Evolutionary conservation across 2,888 invertebrate species (phyloP).

Genomic region (Branchipolynoe longqiensis): DNA sequence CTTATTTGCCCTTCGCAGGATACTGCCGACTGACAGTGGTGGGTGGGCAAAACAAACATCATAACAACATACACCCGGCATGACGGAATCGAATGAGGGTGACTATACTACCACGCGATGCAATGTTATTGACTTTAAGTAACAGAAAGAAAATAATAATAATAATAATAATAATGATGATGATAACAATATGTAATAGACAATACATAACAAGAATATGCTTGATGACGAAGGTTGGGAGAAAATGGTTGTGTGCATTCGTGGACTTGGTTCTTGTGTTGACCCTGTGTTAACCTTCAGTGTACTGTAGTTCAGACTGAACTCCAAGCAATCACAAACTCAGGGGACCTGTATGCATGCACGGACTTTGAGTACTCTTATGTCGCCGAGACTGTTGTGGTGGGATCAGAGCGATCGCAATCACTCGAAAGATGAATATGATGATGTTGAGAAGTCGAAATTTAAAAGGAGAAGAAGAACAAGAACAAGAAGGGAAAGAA

Average conservation of each 20-base stretch:
- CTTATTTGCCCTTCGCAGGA: no score
- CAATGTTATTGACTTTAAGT: slow-evolving; percentile 43
- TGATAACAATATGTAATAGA: slow-evolving; percentile 4
- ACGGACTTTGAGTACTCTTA: slow-evolving; percentile 50
- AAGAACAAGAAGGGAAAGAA: no score
- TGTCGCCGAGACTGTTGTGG: slow-evolving; percentile 10
- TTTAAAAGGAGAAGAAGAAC: no score
- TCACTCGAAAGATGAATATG: slow-evolving; percentile 35
- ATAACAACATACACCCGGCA: no score
- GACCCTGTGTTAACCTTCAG: no score
- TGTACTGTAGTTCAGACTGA: slow-evolving; percentile 43
- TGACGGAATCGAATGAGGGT: no score
- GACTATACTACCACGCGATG: slow-evolving; percentile 4
- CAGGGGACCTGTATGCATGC: slow-evolving; percentile 56
- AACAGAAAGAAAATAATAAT: not conserved
- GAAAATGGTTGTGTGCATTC: slow-evolving; percentile 44
- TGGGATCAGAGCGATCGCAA: slow-evolving; percentile 12
- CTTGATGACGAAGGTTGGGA: slow-evolving; percentile 42
- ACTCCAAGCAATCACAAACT: slow-evolving; percentile 52
- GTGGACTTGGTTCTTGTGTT: slow-evolving; percentile 53
- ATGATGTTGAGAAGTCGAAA: no score
- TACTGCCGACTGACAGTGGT: no score
- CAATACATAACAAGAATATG: not conserved
- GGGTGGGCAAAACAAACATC: no score
- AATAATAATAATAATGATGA: not conserved